Percentiles rank a stretch among this genome's conserved stretches.
Conservation (phyloP, 2,113 vertebrate species). For the Corythoichthys haematopterus region DNA sequence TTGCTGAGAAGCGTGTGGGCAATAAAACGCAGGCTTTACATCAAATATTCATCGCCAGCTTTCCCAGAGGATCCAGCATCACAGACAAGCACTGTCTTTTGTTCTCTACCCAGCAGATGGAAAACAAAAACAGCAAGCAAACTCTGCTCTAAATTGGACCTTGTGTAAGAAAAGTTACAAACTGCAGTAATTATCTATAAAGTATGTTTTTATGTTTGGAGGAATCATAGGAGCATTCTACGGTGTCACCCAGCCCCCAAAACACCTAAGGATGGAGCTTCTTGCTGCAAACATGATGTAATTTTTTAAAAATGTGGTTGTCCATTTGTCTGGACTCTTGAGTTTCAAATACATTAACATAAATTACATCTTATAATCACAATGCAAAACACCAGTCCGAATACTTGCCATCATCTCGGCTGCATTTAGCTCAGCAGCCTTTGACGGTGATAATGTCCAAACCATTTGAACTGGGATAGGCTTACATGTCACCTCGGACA, state of each 20-base stretch:
- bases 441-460: too few species aligned
- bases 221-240: conserved; percentile 14
- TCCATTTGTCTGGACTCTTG: not conserved
- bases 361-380: not conserved
- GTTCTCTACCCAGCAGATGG: conserved; percentile 40
- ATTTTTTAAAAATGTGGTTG: not conserved
- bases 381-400: not conserved
- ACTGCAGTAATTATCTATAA: conserved; percentile 45
- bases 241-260: not conserved
- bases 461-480: too few species aligned
- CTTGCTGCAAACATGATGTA: not conserved
- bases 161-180: conserved; percentile 35
- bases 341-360: not conserved
- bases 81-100: conserved; percentile 51
- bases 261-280: not conserved
- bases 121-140: conserved; percentile 43
- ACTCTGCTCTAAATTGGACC: conserved; percentile 32
- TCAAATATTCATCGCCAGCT: conserved; percentile 71
- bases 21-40: conserved; percentile 70
- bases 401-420: too few species aligned
- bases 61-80: conserved; percentile 57
- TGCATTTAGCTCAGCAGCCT: too few species aligned
- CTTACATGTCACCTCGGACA: too few species aligned
- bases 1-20: conserved; percentile 56
- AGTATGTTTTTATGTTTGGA: conserved; percentile 35